Evolutionary conservation across 1,140 invertebrate genomes (phyloP), one percentile per base, ranked within the genome.

Genomic region (Teleopsis dalmanni): DNA sequence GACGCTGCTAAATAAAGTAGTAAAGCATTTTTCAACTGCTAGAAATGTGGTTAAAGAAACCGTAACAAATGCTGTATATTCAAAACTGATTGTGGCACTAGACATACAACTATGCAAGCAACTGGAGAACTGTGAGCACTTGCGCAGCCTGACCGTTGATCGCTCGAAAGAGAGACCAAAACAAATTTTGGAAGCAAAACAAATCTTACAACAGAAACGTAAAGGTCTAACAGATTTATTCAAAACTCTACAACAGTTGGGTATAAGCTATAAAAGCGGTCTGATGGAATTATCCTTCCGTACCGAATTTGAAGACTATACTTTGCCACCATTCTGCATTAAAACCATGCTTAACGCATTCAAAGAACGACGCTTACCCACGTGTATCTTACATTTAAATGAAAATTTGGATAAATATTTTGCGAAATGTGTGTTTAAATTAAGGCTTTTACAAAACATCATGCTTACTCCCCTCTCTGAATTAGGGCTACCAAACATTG

Each of bases 211-310:
- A 53, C 83, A 87, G 55, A 95, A 95, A 66, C 81, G 86, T 25
- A 83, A 87, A 70, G 82, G 82, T 5, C 64, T 96, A 1, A 78
- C 85, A 1, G 88, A 94, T 73, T 75, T 95, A 19, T 95, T 94
- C 60, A 88, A 88, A 60, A 74, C 76, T 11, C 71, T 96, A 0
- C 70, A 77, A 2, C 73, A 78, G 43, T 73, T 87, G 54, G 90
- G 90, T 1, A 57, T 95, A 2, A 92, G 86, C 7, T 92, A 89
- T 58, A 79, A 85, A 48, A 81, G 79, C 3, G 92, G 91, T 3
- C 70, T 85, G 2, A 66, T 82, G 21, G 71, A 75, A 57, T 38
- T 77, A 14, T 62, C 70, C 0, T 26, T 59, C 65, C 41, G 70
- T 47, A 14, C 59, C 59, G 72, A 75, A 13, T 62, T 71, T 8